These are phyloP conservation scores for Lepisosteus oculatus DNA, from an alignment of 2,113 vertebrate genomes.

Conservation along the genomic window DNA sequence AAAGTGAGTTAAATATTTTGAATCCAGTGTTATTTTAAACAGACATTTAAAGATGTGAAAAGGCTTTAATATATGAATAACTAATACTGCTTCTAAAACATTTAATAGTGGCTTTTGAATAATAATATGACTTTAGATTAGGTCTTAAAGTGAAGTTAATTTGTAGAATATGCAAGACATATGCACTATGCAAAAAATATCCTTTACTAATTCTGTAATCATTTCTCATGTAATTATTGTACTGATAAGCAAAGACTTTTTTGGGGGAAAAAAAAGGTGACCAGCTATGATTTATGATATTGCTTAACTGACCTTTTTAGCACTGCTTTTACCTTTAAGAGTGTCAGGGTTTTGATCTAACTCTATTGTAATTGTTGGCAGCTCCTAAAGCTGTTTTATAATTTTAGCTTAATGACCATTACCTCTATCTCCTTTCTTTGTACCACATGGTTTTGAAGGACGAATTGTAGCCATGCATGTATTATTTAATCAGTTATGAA, in stretches of 20 bases:
- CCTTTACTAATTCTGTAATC: slow-evolving; percentile 49
- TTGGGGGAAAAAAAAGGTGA: slow-evolving; percentile 35
- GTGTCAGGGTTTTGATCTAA: slow-evolving; percentile 39
- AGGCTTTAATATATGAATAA: slow-evolving; percentile 1
- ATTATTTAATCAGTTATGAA: background rate
- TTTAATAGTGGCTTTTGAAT: background rate
- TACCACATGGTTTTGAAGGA: background rate
- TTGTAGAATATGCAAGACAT: background rate
- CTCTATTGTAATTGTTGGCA: slow-evolving; percentile 37
- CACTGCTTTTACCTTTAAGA: slow-evolving; percentile 32
- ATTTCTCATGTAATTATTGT: slow-evolving; percentile 49
- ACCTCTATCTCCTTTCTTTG: background rate
- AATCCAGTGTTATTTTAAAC: background rate
- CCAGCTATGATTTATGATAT: slow-evolving; percentile 53
- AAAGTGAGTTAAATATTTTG: background rate
- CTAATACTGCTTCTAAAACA: background rate
- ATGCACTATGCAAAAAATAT: slow-evolving; percentile 22
- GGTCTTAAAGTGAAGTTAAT: too few relatives aligned
- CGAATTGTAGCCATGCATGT: background rate
- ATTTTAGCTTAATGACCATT: slow-evolving; percentile 2
- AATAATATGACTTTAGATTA: background rate
- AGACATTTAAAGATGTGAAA: background rate
- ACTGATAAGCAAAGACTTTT: slow-evolving; percentile 25
- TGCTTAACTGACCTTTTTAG: slow-evolving; percentile 47
- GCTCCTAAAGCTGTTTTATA: slow-evolving; percentile 14